A percentile compares a stretch with the other conserved stretches of the same genome.
Evolutionary conservation across 2,113 vertebrate genomes (phyloP).

Genomic region (Solea senegalensis): DNA sequence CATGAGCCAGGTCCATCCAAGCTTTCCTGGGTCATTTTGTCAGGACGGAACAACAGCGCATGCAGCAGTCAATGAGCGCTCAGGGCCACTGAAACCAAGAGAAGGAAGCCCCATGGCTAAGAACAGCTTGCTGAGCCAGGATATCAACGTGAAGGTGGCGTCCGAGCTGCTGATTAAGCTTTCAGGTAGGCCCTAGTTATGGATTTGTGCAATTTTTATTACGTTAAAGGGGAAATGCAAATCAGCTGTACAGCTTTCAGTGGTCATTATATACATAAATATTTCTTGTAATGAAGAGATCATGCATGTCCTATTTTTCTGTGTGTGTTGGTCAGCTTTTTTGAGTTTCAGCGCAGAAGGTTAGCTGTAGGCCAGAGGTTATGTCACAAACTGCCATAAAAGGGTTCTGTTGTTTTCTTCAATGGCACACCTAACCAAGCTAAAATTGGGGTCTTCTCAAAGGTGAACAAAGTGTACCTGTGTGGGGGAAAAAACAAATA

Average conservation of each 20-base stretch:
- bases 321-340: slow-evolving; percentile 13
- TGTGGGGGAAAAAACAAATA: slow-evolving; percentile 10
- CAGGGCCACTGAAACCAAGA: slow-evolving; percentile 74
- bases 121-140: slow-evolving; percentile 86
- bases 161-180: slow-evolving; percentile 98
- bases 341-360: slow-evolving; percentile 25
- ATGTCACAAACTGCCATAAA: slow-evolving; percentile 26
- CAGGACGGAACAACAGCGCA: slow-evolving; percentile 79
- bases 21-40: slow-evolving; percentile 82
- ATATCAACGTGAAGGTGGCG: slow-evolving; percentile 94
- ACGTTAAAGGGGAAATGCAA: slow-evolving; percentile 1
- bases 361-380: slow-evolving; percentile 37
- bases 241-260: neutral
- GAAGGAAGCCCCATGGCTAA: slow-evolving; percentile 85
- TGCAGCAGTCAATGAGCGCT: slow-evolving; percentile 49
- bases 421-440: slow-evolving; percentile 14
- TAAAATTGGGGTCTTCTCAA: slow-evolving; percentile 39
- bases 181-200: slow-evolving; percentile 85
- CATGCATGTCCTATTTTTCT: slow-evolving; percentile 5
- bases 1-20: slow-evolving; percentile 74
- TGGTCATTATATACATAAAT: neutral
- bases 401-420: slow-evolving; percentile 32
- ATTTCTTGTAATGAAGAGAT: neutral
- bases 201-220: neutral
- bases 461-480: slow-evolving; percentile 36